phyloP scores from a whole-genome alignment of 2,797 vertebrate genomes.

The Fistularia tabacaria region DNA sequence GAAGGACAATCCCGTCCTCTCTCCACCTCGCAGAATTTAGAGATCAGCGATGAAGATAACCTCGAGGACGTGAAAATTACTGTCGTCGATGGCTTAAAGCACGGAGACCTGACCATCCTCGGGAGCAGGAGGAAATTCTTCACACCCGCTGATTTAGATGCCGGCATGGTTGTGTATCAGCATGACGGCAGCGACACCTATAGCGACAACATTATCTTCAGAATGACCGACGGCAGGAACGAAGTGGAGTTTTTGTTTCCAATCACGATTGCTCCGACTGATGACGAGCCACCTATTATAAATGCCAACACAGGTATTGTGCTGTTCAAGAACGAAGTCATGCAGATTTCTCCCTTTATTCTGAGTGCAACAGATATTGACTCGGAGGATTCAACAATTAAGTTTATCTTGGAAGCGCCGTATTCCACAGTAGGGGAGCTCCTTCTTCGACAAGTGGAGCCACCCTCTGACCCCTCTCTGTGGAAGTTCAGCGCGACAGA shows the following conservation, averaged over 20 bases:
- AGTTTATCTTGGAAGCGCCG: conserved; percentile 75
- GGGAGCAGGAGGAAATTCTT: conserved; percentile 73
- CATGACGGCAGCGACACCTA: conserved; percentile 86
- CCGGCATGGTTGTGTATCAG: conserved; percentile 81
- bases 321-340: conserved; percentile 80
- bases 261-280: conserved; percentile 81
- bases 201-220: conserved; percentile 86
- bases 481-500: conserved; percentile 81
- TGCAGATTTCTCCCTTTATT: conserved; percentile 84
- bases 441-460: conserved; percentile 79
- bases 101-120: conserved; percentile 75
- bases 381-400: conserved; percentile 84
- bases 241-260: conserved; percentile 87
- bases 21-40: conserved; percentile 77
- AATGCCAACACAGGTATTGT: conserved; percentile 81
- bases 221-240: conserved; percentile 80
- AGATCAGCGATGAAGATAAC: conserved; percentile 84
- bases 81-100: conserved; percentile 76
- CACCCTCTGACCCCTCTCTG: conserved; percentile 69
- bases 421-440: conserved; percentile 75
- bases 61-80: conserved; percentile 79
- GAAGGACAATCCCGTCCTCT: conserved; percentile 83
- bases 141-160: conserved; percentile 76
- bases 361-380: conserved; percentile 85
- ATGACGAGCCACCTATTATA: conserved; percentile 82